Evolutionary conservation across 2,888 invertebrate genomes (phyloP).

Genomic region (Idaea aversata): DNA sequence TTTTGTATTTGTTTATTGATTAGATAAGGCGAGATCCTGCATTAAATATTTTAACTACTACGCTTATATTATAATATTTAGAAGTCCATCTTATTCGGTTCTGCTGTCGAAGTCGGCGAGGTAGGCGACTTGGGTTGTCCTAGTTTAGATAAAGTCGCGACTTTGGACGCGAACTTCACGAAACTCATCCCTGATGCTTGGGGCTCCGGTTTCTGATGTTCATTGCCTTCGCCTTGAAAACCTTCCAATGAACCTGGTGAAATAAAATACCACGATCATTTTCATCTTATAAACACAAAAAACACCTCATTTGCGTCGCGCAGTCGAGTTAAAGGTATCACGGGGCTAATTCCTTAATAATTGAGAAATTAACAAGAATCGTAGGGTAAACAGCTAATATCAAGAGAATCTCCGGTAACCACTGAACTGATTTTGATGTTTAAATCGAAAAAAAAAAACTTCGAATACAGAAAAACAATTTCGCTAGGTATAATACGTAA

Average conservation of each 20-base stretch:
- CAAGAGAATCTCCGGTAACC: too few species aligned
- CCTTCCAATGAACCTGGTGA: slow-evolving; percentile 65
- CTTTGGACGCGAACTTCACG: slow-evolving; percentile 70
- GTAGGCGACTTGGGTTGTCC: slow-evolving; percentile 63
- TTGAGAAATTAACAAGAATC: too few species aligned
- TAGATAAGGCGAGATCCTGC: neutral
- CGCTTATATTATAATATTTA: slow-evolving; percentile 29
- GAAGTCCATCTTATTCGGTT: slow-evolving; percentile 59
- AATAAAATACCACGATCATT: neutral
- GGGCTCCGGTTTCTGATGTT: slow-evolving; percentile 55
- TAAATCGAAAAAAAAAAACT: too few species aligned
- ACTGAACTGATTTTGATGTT: neutral
- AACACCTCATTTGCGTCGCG: too few species aligned
- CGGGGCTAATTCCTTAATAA: too few species aligned
- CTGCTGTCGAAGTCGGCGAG: slow-evolving; percentile 41
- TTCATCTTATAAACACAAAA: neutral
- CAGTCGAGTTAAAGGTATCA: too few species aligned
- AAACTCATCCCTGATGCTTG: slow-evolving; percentile 64
- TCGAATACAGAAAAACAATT: too few species aligned
- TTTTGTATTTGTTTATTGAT: slow-evolving; percentile 37
- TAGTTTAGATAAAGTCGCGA: slow-evolving; percentile 65
- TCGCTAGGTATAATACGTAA: too few species aligned
- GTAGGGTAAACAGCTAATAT: too few species aligned
- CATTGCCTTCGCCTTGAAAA: slow-evolving; percentile 53
- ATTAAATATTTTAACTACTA: slow-evolving; percentile 5